Percentiles rank a stretch among this genome's conserved stretches.
Conservation (phyloP, 2,888 invertebrate genomes). For the Rhopalosiphum nymphaeae region DNA sequence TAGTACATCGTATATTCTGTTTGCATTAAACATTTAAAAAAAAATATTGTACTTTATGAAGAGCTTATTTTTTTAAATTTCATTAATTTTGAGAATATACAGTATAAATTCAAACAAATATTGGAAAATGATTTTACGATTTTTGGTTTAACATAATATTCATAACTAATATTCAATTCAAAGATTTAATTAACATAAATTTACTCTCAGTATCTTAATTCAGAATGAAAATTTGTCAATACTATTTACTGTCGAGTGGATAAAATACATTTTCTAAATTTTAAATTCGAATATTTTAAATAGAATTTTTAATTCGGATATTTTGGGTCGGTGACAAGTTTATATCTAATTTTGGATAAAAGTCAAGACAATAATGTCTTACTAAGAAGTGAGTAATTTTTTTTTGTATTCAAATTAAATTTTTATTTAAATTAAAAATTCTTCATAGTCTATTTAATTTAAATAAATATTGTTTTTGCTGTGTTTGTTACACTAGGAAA, state of each 20-base stretch:
- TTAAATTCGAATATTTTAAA: too few species aligned
- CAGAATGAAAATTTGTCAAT: neutral
- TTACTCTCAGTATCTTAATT: neutral
- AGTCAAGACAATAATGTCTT: too few species aligned
- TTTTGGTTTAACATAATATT: neutral
- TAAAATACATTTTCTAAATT: neutral
- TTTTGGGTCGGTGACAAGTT: neutral
- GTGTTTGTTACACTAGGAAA: neutral
- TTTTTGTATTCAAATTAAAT: too few species aligned
- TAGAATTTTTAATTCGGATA: too few species aligned
- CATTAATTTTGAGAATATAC: neutral
- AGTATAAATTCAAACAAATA: neutral
- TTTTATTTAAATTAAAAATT: neutral
- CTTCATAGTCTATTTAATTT: neutral
- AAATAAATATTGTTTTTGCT: neutral
- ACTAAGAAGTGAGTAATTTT: too few species aligned
- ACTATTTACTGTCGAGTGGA: neutral
- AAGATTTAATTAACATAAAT: neutral
- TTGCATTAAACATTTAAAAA: neutral
- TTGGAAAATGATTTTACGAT: neutral
- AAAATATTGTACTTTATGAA: too few species aligned
- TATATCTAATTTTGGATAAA: neutral
- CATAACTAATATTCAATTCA: neutral
- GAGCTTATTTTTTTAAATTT: neutral
- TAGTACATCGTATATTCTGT: neutral